Conservation (phyloP, 2,797 vertebrate genomes). For the Cirrhinus molitorella region DNA sequence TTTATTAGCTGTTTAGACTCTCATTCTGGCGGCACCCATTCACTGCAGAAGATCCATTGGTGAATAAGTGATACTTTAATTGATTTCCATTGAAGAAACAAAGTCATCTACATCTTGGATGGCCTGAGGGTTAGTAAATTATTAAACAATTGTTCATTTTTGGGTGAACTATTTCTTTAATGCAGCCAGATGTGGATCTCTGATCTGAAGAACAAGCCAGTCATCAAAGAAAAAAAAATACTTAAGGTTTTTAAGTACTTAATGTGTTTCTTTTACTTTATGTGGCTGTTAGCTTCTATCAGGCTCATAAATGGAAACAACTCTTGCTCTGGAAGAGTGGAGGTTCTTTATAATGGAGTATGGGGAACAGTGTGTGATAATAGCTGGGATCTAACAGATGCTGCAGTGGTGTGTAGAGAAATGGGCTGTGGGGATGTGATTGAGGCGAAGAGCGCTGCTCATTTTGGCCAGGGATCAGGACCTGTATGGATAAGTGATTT, state of each 20-base stretch:
- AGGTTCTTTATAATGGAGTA: not conserved
- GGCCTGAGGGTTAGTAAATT: no score
- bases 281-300: conserved; percentile 5
- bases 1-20: not conserved
- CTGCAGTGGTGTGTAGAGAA: not conserved
- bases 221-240: not conserved
- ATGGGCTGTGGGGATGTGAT: not conserved
- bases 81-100: not conserved
- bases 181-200: not conserved
- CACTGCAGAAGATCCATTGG: not conserved
- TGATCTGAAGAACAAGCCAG: not conserved
- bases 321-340: conserved; percentile 7
- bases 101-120: not conserved
- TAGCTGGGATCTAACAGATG: not conserved
- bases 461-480: conserved; percentile 11
- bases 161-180: no score
- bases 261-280: not conserved
- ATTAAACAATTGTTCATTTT: no score
- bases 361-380: conserved; percentile 1
- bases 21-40: not conserved
- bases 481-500: not conserved
- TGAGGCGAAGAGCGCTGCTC: not conserved
- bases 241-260: not conserved
- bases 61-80: not conserved
- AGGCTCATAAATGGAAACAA: not conserved